Conservation (phyloP, 2,888 invertebrate species). For the Cheilosia urbana region DNA sequence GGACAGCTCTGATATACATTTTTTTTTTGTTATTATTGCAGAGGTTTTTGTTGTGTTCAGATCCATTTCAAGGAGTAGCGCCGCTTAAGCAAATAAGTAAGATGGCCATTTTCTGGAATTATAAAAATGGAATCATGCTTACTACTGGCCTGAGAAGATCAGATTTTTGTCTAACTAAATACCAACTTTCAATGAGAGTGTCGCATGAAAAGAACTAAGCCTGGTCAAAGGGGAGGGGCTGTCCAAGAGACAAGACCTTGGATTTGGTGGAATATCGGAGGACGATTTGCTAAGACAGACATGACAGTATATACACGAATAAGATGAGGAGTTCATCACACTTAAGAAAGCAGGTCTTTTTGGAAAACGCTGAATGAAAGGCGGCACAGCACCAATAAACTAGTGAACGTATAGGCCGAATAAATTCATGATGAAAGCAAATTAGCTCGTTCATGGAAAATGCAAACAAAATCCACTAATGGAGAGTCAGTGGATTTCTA, state of each 20-base stretch:
- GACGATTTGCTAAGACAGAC: too few species aligned
- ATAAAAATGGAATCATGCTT: conserved; percentile 71
- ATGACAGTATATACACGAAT: too few species aligned
- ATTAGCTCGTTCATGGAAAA: too few species aligned
- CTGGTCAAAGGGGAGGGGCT: background rate
- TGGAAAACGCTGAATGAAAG: too few species aligned
- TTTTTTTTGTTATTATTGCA: background rate
- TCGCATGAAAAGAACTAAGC: background rate
- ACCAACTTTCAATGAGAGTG: conserved; percentile 21
- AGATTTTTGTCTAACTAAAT: conserved; percentile 19
- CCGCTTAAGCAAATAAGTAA: conserved; percentile 74
- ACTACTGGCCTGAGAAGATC: conserved; percentile 53
- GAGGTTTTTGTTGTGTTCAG: conserved; percentile 47
- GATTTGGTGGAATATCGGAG: background rate
- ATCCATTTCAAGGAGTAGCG: conserved; percentile 73
- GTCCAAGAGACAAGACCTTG: background rate
- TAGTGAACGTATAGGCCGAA: too few species aligned
- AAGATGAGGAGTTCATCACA: too few species aligned
- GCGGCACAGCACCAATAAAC: too few species aligned
- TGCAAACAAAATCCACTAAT: too few species aligned
- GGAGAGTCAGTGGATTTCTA: too few species aligned
- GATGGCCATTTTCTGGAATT: conserved; percentile 74
- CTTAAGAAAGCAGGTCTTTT: too few species aligned
- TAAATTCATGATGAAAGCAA: too few species aligned
- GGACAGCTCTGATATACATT: conserved; percentile 20